Conservation (phyloP, 2,888 invertebrate species). For the Cyclophora albipunctata region DNA sequence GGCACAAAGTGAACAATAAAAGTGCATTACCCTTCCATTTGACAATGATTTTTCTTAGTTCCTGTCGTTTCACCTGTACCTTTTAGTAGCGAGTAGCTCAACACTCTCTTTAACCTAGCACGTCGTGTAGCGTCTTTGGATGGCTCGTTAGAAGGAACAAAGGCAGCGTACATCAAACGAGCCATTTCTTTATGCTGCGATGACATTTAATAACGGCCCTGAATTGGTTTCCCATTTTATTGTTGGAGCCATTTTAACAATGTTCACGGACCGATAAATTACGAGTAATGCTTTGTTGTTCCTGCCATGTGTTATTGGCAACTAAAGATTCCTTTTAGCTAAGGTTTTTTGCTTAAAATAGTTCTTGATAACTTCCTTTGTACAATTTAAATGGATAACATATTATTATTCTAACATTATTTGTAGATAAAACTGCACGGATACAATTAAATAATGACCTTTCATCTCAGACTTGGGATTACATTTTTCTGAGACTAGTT, state of each 20-base stretch:
- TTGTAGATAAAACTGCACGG: no score
- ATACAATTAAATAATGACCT: no score
- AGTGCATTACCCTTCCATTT: background rate
- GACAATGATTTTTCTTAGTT: background rate
- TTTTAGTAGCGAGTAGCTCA: constrained; percentile 38
- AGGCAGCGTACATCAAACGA: constrained; percentile 55
- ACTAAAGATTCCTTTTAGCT: background rate
- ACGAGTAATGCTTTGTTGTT: background rate
- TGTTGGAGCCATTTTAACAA: constrained; percentile 38
- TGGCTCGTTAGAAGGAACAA: constrained; percentile 58
- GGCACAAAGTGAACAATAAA: background rate
- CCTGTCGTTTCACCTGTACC: constrained; percentile 25
- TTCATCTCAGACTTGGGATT: no score
- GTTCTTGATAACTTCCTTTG: background rate
- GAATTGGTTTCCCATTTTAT: constrained; percentile 45
- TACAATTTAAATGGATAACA: background rate
- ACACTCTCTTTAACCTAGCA: constrained; percentile 40
- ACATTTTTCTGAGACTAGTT: no score
- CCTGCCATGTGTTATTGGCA: background rate
- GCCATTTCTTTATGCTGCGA: constrained; percentile 45
- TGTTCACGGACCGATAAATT: constrained; percentile 27
- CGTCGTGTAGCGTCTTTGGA: constrained; percentile 34
- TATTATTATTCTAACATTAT: no score
- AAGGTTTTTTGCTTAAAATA: background rate
- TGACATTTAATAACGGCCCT: constrained; percentile 47